A percentile compares a stretch with the other conserved stretches of the same genome.
Evolutionary conservation across 2,888 invertebrate species (phyloP).

Genomic region (Asteroscopus sphinx): DNA sequence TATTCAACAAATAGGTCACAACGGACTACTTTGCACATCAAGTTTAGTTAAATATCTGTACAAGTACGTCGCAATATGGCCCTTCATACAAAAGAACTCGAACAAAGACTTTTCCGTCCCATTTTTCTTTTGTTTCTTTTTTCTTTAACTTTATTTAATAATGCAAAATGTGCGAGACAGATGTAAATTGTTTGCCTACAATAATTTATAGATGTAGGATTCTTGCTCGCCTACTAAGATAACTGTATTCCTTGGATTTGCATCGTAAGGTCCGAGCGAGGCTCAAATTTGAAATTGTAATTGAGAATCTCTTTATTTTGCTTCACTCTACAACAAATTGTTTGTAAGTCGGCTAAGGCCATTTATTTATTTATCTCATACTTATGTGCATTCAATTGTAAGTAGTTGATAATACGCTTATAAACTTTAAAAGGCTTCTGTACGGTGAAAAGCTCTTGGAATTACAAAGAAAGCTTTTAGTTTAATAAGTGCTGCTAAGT

Average conservation of each 20-base stretch:
- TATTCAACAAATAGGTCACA: constrained; percentile 51
- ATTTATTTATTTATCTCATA: constrained; percentile 44
- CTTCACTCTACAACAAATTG: constrained; percentile 19
- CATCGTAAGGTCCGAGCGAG: constrained; percentile 50
- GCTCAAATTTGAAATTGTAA: constrained; percentile 61
- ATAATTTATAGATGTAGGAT: constrained; percentile 35
- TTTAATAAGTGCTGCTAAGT: constrained; percentile 7
- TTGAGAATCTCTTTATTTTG: constrained; percentile 46
- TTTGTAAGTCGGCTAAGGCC: constrained; percentile 27
- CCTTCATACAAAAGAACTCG: constrained; percentile 45
- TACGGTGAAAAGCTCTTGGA: constrained; percentile 15
- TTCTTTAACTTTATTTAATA: constrained; percentile 32
- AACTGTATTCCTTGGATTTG: constrained; percentile 48
- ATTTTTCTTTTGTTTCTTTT: constrained; percentile 49
- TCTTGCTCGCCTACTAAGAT: constrained; percentile 17
- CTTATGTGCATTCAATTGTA: constrained; percentile 43
- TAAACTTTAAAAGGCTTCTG: constrained; percentile 12
- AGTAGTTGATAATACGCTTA: constrained; percentile 28
- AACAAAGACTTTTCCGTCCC: constrained; percentile 51
- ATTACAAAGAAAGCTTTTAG: constrained; percentile 6
- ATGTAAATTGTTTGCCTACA: constrained; percentile 32
- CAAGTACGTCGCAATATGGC: constrained; percentile 40
- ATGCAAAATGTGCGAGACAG: constrained; percentile 19
- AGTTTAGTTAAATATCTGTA: constrained; percentile 49
- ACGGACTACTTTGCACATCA: constrained; percentile 50